Conservation (phyloP, 2,797 vertebrate genomes). For the Gobionotothen gibberifrons region DNA sequence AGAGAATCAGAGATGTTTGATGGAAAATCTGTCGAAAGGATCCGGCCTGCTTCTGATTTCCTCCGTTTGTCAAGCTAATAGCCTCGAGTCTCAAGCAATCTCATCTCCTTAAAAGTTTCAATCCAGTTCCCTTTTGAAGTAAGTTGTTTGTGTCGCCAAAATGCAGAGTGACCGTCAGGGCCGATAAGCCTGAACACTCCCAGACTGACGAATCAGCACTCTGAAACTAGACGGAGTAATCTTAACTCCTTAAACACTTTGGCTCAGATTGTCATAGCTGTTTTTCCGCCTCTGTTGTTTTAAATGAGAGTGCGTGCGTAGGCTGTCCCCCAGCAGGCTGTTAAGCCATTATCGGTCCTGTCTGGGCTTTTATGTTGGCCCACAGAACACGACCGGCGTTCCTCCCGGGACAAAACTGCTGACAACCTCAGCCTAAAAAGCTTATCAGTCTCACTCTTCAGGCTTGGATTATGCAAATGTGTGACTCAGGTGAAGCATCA, state of each 20-base stretch:
- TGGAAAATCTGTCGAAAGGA: slow-evolving; percentile 28
- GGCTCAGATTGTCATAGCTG: slow-evolving; percentile 31
- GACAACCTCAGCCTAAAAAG: slow-evolving; percentile 59
- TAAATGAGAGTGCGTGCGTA: slow-evolving; percentile 40
- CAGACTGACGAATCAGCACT: slow-evolving; percentile 56
- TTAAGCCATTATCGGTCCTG: slow-evolving; percentile 66
- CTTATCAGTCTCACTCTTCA: slow-evolving; percentile 60
- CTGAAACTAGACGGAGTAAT: slow-evolving; percentile 38
- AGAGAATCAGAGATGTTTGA: slow-evolving; percentile 26
- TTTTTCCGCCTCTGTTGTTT: slow-evolving; percentile 42
- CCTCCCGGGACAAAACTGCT: slow-evolving; percentile 63
- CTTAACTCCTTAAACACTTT: slow-evolving; percentile 53
- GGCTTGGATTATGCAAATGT: slow-evolving; percentile 70
- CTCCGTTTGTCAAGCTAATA: too few relatives aligned
- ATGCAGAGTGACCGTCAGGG: slow-evolving; percentile 17
- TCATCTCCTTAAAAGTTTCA: slow-evolving; percentile 61
- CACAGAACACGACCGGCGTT: slow-evolving; percentile 39
- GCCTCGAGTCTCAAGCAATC: too few relatives aligned
- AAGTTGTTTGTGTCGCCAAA: slow-evolving; percentile 60
- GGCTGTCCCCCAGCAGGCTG: slow-evolving; percentile 40
- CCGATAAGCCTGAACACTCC: slow-evolving; percentile 41
- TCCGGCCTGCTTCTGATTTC: slow-evolving; percentile 30
- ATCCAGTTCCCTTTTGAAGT: slow-evolving; percentile 9
- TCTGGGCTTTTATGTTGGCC: slow-evolving; percentile 69
- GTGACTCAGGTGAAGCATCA: slow-evolving; percentile 53